Percentiles rank a stretch among this genome's conserved stretches.
phyloP scores from a whole-genome alignment of 2,888 invertebrate species.

The Pharmacophagus antenor region DNA sequence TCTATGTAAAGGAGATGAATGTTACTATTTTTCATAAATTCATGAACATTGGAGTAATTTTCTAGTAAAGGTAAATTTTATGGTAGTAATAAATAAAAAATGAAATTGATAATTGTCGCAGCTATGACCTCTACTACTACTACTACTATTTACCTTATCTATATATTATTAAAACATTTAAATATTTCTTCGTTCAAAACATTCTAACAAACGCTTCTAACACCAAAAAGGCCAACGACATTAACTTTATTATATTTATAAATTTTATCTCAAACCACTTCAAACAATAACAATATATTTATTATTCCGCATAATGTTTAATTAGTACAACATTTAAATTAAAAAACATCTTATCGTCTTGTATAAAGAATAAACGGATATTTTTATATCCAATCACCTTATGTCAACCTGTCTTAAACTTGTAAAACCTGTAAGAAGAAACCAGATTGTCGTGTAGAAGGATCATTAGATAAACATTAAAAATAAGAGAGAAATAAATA shows the following conservation, averaged over 20 bases:
- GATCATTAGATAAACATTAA: slow-evolving; percentile 12
- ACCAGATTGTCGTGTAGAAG: slow-evolving; percentile 16
- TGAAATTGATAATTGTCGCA: too few species aligned
- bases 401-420: slow-evolving; percentile 21
- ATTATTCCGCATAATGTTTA: background rate
- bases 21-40: background rate
- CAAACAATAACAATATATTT: background rate
- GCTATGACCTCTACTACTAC: too few species aligned
- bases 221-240: too few species aligned
- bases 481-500: slow-evolving; percentile 6
- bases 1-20: background rate
- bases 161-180: too few species aligned
- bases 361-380: background rate
- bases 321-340: background rate
- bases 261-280: background rate
- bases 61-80: too few species aligned
- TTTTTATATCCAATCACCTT: slow-evolving; percentile 9
- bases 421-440: slow-evolving; percentile 26
- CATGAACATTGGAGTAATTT: too few species aligned
- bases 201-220: too few species aligned
- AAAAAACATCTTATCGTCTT: background rate
- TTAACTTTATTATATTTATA: too few species aligned
- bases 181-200: too few species aligned
- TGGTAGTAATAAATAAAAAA: too few species aligned
- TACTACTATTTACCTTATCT: too few species aligned